phyloP scores from a whole-genome alignment of 1,140 invertebrate species.

The Drosophila littoralis region DNA sequence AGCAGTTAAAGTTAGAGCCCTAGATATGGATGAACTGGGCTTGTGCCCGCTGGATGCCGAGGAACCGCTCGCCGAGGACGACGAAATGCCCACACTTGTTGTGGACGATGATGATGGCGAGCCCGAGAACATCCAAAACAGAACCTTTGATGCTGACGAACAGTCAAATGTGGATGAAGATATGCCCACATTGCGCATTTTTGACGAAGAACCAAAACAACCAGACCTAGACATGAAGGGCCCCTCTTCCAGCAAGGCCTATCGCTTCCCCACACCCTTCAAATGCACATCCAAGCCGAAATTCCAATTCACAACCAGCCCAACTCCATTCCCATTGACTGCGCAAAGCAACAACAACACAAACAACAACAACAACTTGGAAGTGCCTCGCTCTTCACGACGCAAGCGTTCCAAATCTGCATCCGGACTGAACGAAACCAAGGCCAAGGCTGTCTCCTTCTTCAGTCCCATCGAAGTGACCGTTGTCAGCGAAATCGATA shows the following conservation, averaged over 20 bases:
- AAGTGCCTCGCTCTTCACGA: slow-evolving; percentile 6
- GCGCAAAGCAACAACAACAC: neutral
- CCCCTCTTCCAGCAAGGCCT: slow-evolving; percentile 9
- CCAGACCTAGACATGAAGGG: slow-evolving; percentile 1
- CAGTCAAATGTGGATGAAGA: neutral
- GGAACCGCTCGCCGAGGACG: slow-evolving; percentile 19
- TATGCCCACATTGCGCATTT: neutral
- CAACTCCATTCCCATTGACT: neutral
- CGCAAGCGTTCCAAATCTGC: slow-evolving; percentile 63
- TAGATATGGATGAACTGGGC: slow-evolving; percentile 49
- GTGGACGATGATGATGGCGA: slow-evolving; percentile 52
- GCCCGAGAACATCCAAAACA: slow-evolving; percentile 26
- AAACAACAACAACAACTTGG: neutral
- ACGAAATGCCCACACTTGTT: slow-evolving; percentile 54
- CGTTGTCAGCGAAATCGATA: slow-evolving; percentile 45
- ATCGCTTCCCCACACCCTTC: slow-evolving; percentile 52
- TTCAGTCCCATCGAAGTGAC: slow-evolving; percentile 56
- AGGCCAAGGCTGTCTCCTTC: slow-evolving; percentile 56
- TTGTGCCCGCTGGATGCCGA: slow-evolving; percentile 35
- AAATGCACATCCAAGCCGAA: slow-evolving; percentile 17
- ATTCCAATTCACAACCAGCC: slow-evolving; percentile 10
- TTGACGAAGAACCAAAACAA: neutral
- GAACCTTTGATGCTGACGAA: slow-evolving; percentile 54
- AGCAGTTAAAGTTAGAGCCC: neutral
- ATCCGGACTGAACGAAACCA: slow-evolving; percentile 20